Evolutionary conservation across 2,113 vertebrate genomes (phyloP).

Genomic region (Accipiter cooperii): DNA sequence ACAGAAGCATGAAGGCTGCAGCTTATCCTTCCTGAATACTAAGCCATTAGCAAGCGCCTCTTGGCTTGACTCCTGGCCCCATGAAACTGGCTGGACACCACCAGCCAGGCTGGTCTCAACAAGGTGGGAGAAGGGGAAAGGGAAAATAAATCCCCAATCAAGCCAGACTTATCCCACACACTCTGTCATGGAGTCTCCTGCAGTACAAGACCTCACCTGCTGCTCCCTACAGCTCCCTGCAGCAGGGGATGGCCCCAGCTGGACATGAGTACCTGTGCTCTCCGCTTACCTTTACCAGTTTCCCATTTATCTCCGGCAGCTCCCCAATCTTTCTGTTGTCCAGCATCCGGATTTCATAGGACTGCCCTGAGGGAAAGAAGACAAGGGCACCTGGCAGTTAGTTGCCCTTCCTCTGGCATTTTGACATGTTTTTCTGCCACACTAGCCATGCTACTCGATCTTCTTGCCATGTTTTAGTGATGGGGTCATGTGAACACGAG

Average conservation of each 20-base stretch:
- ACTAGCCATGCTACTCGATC: rapidly evolving
- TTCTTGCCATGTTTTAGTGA: rapidly evolving
- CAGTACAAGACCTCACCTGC: too few relatives aligned
- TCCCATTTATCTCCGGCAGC: constrained; percentile 92
- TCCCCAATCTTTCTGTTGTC: constrained; percentile 97
- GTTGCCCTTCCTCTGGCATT: rapidly evolving
- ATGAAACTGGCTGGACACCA: not conserved
- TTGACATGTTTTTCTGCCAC: not conserved
- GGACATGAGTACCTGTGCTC: rapidly evolving
- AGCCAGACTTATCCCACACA: not conserved
- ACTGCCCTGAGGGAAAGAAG: constrained; percentile 81
- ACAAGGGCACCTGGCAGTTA: rapidly evolving
- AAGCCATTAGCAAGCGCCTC: not conserved
- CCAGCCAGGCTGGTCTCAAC: not conserved
- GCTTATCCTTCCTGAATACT: not conserved
- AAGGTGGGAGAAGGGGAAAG: not conserved
- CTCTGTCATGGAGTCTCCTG: rapidly evolving
- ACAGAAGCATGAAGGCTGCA: rapidly evolving
- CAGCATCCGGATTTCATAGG: constrained; percentile 98
- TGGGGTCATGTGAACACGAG: rapidly evolving
- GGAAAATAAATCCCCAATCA: rapidly evolving
- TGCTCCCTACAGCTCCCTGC: not conserved
- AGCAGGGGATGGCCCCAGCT: not conserved
- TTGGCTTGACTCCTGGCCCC: not conserved
- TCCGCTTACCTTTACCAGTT: constrained; percentile 90